Percentiles rank a stretch among this genome's conserved stretches.
Evolutionary conservation across 2,888 invertebrate genomes (phyloP).

Genomic region (Muscina levida): DNA sequence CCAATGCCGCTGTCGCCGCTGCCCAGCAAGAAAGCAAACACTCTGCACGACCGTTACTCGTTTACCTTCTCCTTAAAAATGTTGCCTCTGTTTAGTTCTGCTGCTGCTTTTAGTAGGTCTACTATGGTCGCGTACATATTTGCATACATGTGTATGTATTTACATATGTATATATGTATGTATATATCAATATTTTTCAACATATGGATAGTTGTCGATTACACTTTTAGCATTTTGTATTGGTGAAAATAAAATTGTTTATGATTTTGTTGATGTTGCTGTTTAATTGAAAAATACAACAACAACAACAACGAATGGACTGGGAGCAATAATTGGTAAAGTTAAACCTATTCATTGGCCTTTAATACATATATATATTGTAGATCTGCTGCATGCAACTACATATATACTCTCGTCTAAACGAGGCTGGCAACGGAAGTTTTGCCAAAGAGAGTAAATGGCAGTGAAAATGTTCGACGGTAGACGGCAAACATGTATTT

Average conservation of each 20-base stretch:
- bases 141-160: too few species aligned
- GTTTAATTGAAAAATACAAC: slow-evolving; percentile 45
- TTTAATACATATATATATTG: too few species aligned
- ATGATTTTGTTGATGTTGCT: slow-evolving; percentile 10
- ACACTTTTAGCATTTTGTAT: slow-evolving; percentile 40
- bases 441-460: too few species aligned
- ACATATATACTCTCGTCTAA: too few species aligned
- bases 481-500: too few species aligned
- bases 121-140: too few species aligned
- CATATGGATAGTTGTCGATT: slow-evolving; percentile 47
- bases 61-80: background rate
- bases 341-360: background rate
- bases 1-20: background rate
- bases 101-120: background rate
- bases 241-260: slow-evolving; percentile 23
- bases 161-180: too few species aligned
- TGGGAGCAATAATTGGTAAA: slow-evolving; percentile 28
- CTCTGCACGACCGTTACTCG: background rate
- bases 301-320: too few species aligned
- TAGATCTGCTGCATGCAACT: too few species aligned
- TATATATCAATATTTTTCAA: background rate
- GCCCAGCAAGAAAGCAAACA: slow-evolving; percentile 2
- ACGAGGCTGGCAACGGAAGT: too few species aligned
- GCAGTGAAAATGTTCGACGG: too few species aligned
- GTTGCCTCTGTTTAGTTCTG: too few species aligned